Conservation (phyloP, 37 sponge, comb jelly and placozoan species). For the Agelas oroides region DNA sequence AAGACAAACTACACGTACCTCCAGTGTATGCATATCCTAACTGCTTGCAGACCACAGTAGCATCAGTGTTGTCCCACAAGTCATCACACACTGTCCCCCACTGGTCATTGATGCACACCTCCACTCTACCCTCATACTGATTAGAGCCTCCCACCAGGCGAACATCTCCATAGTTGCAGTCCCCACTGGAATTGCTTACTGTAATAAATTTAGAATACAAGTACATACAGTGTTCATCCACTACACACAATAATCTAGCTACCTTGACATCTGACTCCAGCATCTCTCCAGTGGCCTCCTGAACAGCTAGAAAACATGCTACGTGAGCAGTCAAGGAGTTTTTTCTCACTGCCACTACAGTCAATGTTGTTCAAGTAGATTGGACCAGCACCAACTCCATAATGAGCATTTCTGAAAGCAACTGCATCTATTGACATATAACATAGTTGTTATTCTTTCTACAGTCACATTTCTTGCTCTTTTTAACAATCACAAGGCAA, state of each 20-base stretch:
- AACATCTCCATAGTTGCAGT: not conserved
- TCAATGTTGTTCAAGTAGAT: not conserved
- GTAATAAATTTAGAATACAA: too few relatives aligned
- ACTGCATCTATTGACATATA: too few relatives aligned
- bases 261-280: slow-evolving; percentile 20
- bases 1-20: too few relatives aligned
- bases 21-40: not conserved
- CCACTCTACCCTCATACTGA: not conserved
- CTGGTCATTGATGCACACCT: slow-evolving; percentile 19
- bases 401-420: too few relatives aligned
- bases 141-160: not conserved
- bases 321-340: slow-evolving; percentile 8
- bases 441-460: too few relatives aligned
- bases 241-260: too few relatives aligned
- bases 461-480: too few relatives aligned
- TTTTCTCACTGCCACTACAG: slow-evolving; percentile 5
- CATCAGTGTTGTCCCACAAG: not conserved
- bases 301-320: not conserved
- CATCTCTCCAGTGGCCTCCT: not conserved
- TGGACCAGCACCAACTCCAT: too few relatives aligned
- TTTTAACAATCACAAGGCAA: too few relatives aligned
- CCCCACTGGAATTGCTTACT: too few relatives aligned
- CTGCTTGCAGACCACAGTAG: slow-evolving; percentile 19
- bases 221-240: too few relatives aligned
- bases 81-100: slow-evolving; percentile 13